Evolutionary conservation across 2,888 invertebrate species (phyloP).

Genomic region (Erebia ligea): DNA sequence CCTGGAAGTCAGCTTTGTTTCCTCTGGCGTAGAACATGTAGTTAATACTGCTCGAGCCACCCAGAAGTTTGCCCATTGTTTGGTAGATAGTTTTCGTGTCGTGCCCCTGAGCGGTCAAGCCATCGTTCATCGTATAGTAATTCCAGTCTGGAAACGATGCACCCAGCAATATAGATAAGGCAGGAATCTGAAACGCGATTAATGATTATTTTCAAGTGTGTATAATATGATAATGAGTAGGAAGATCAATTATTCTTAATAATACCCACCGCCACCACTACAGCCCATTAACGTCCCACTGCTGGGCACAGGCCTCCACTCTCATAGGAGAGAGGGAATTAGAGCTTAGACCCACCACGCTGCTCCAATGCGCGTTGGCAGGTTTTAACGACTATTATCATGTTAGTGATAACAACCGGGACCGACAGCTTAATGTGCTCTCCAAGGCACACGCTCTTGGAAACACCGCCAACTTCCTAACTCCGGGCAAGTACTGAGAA

Average conservation of each 20-base stretch:
- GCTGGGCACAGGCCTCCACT: no score
- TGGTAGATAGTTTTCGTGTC: constrained; percentile 48
- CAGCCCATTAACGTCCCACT: no score
- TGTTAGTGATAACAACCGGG: no score
- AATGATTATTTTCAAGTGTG: neutral
- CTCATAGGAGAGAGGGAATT: no score
- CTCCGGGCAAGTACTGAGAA: no score
- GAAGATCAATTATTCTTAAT: neutral
- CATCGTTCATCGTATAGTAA: constrained; percentile 52
- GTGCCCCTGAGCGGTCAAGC: constrained; percentile 50
- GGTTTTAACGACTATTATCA: no score
- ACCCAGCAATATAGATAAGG: constrained; percentile 51
- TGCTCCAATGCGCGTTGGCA: no score
- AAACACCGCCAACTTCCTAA: no score
- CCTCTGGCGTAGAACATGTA: constrained; percentile 87
- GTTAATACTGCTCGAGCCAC: constrained; percentile 86
- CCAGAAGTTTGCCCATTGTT: constrained; percentile 86
- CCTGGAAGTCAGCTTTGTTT: constrained; percentile 84
- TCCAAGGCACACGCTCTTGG: no score
- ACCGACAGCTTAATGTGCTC: no score
- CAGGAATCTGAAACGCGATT: constrained; percentile 54
- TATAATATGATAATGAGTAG: neutral
- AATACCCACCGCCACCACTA: no score
- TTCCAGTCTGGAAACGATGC: constrained; percentile 55
- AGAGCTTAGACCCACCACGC: no score